phyloP scores from a whole-genome alignment of 2,113 vertebrate species.

The Butastur rufipennis region DNA sequence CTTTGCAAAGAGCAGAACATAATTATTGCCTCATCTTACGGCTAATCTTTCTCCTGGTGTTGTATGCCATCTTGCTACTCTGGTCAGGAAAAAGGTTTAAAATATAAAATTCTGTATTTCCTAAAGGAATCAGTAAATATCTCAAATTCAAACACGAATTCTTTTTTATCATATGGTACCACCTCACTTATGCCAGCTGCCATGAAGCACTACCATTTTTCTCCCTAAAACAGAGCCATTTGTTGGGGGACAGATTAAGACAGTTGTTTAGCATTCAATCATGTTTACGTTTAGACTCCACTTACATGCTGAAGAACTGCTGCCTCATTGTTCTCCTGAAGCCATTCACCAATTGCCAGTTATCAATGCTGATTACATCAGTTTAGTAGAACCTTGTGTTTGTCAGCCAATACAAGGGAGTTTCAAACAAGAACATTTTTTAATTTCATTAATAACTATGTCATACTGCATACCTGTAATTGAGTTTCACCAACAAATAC shows the following conservation, averaged over 20 bases:
- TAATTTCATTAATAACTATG: slow-evolving; percentile 32
- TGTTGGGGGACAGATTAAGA: background rate
- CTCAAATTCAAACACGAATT: background rate
- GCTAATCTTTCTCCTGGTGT: background rate
- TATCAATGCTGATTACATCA: background rate
- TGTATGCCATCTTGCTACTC: background rate
- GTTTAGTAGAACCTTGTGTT: background rate
- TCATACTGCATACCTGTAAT: slow-evolving; percentile 81
- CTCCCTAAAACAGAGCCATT: background rate
- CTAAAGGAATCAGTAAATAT: background rate
- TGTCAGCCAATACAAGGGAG: slow-evolving; percentile 54
- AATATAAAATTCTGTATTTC: background rate
- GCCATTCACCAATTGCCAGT: background rate
- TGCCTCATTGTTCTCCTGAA: background rate
- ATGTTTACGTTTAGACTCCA: background rate
- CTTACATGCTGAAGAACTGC: background rate
- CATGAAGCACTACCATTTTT: background rate
- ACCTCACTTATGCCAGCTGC: background rate
- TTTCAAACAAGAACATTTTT: slow-evolving; percentile 70
- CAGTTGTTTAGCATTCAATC: background rate
- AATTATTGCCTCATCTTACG: background rate
- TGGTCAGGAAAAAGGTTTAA: background rate
- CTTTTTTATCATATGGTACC: background rate
- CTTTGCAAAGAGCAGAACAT: background rate
- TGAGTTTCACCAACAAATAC: slow-evolving; percentile 72